A percentile compares a stretch with the other conserved stretches of the same genome.
These are phyloP conservation scores for Boloria selene DNA, from an alignment of 2,888 invertebrate species.

Conservation along the genomic window DNA sequence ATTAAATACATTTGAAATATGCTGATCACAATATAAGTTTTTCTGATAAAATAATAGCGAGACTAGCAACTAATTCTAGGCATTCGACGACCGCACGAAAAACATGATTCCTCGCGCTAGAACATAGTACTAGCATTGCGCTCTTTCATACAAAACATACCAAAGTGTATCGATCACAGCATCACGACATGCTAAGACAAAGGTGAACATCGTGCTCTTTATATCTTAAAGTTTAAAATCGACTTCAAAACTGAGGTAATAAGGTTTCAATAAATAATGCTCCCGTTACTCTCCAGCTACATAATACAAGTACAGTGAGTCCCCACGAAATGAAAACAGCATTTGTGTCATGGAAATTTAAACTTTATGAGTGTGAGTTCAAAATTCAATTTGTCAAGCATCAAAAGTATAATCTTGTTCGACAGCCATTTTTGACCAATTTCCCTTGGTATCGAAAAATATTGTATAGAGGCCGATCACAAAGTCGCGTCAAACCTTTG, in stretches of 20 bases:
- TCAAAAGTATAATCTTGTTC: conserved; percentile 62
- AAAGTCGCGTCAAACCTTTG: conserved; percentile 51
- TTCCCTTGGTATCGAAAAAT: conserved; percentile 70
- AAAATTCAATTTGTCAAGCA: conserved; percentile 47
- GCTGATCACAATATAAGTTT: no score
- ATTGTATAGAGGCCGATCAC: conserved; percentile 59
- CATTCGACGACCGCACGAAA: no score
- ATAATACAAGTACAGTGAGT: conserved; percentile 45
- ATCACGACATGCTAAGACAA: conserved; percentile 19
- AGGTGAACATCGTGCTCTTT: conserved; percentile 35
- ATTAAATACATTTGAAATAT: no score
- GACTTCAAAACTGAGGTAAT: conserved; percentile 49
- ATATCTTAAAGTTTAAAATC: conserved; percentile 46
- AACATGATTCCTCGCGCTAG: no score
- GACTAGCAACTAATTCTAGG: no score
- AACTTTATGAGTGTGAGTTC: conserved; percentile 46
- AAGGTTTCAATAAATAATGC: conserved; percentile 46
- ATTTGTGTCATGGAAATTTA: conserved; percentile 47
- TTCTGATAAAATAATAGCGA: no score
- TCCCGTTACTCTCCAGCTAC: conserved; percentile 43
- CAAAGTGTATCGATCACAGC: conserved; percentile 8
- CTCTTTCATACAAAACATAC: no score
- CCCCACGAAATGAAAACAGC: conserved; percentile 50
- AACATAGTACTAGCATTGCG: no score
- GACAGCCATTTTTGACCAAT: conserved; percentile 73